Evolutionary conservation across 1,140 invertebrate genomes (phyloP), one percentile per base, ranked within the genome.

Genomic region (Subanguina moxae): DNA sequence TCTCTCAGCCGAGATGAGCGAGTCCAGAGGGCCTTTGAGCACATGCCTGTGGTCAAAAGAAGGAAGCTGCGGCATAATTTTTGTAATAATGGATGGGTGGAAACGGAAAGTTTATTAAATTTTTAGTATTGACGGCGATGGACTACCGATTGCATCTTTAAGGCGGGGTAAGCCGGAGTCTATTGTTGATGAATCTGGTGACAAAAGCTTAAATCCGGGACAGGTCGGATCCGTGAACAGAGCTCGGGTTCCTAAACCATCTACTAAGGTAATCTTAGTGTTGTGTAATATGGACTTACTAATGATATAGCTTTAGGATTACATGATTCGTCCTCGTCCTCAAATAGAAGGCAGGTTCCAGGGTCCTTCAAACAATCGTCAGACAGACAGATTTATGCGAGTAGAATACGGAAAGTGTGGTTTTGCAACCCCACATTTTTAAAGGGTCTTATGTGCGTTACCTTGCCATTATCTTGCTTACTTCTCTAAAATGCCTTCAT

Each of bases 161-260:
- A 43, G 64, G 27, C 65, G 43, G 52, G 30, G 52, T 62, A 74
- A 57, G 38, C 25, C 58, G 42, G 56, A 46, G 43, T 48, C 43
- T 7, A 71, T 80, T 52, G 66, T 71, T 27, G 62, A 28, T 19
- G 79, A 80, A 45, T 52, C 48, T 3, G 48, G n/a, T 8, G 48
- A 52, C 3, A 19, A 21, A 52, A 15, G 48, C 3, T 52, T 52
- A 15, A 56, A 91, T 72, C 94, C 94, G 0, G 94, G 94, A 66
- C 93, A 97, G 82, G 90, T 91, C 72, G 94, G 94, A 32, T 97
- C 92, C 91, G 89, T 97, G 57, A 88, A 89, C 11, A 86, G 95
- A 82, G 95, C 95, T 17, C 86, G 95, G 73, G 94, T 99, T 58
- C 95, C 95, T 19, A 84, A 88, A 79, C 93, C 93, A 57, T 97